These are phyloP conservation scores for Etheostoma nigrum DNA, from an alignment of 2,797 vertebrate species.

Conservation along the genomic window DNA sequence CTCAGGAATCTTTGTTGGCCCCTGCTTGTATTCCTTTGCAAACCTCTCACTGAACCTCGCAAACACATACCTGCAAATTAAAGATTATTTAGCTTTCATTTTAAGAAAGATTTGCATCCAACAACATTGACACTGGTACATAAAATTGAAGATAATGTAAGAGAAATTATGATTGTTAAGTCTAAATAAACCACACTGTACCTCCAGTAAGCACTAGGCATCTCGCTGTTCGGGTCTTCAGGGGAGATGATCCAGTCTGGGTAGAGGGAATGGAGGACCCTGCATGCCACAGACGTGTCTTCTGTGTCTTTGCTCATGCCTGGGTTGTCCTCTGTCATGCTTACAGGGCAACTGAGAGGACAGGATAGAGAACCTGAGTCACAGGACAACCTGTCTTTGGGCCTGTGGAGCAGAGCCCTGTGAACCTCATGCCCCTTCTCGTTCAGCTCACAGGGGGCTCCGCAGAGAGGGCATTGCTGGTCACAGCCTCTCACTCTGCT, in stretches of 20 bases:
- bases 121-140: not conserved
- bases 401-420: slow-evolving; percentile 74
- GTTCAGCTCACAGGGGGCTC: slow-evolving; percentile 73
- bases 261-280: slow-evolving; percentile 49
- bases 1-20: slow-evolving; percentile 69
- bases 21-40: slow-evolving; percentile 67
- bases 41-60: slow-evolving; percentile 76
- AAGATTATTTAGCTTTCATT: not conserved
- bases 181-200: slow-evolving; percentile 43
- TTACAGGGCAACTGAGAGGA: slow-evolving; percentile 40
- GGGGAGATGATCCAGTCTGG: slow-evolving; percentile 67
- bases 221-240: slow-evolving; percentile 46
- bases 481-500: slow-evolving; percentile 77
- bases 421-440: slow-evolving; percentile 73
- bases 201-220: slow-evolving; percentile 76
- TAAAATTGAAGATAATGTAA: not conserved
- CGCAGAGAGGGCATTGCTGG: slow-evolving; percentile 79
- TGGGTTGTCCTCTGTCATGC: slow-evolving; percentile 26
- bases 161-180: not conserved
- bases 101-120: not conserved
- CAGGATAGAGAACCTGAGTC: slow-evolving; percentile 44
- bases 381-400: slow-evolving; percentile 68
- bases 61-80: slow-evolving; percentile 74
- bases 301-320: slow-evolving; percentile 42
- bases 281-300: slow-evolving; percentile 37